These are phyloP conservation scores for Apogon talboti DNA, from an alignment of 2,797 vertebrate species.

Conservation along the genomic window DNA sequence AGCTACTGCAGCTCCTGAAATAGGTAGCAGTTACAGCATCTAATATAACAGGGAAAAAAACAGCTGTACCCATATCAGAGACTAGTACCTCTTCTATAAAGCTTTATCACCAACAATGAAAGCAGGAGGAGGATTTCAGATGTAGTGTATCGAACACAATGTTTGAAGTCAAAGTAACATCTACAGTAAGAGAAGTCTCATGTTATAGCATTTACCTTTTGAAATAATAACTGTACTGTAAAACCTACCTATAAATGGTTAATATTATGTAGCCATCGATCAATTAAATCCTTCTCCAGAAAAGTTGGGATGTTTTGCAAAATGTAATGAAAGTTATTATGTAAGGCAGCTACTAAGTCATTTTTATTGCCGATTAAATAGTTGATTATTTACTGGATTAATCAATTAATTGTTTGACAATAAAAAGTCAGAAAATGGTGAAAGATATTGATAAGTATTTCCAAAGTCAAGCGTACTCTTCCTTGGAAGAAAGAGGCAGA, in stretches of 20 bases:
- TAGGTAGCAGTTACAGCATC: slow-evolving; percentile 43
- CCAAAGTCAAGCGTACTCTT: no score
- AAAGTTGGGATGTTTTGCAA: neutral
- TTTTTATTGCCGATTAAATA: no score
- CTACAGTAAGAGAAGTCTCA: neutral
- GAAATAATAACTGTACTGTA: neutral
- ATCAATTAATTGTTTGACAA: no score
- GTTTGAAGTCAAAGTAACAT: neutral
- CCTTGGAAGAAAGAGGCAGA: no score
- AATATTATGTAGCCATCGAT: no score
- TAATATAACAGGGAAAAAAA: slow-evolving; percentile 31
- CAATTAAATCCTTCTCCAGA: neutral
- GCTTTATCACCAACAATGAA: neutral
- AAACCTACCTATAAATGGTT: no score
- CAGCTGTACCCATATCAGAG: slow-evolving; percentile 12
- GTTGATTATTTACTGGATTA: no score
- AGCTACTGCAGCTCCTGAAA: slow-evolving; percentile 54
- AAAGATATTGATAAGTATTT: no score
- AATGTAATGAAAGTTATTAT: neutral
- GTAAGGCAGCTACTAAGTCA: no score
- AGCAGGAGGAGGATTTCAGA: neutral
- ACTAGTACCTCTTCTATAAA: slow-evolving; percentile 5
- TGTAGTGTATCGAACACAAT: neutral
- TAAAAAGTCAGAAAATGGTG: no score
- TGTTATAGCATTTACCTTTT: neutral